Evolutionary conservation across 1,140 invertebrate species (phyloP).

Genomic region (Pteromalus puparum): DNA sequence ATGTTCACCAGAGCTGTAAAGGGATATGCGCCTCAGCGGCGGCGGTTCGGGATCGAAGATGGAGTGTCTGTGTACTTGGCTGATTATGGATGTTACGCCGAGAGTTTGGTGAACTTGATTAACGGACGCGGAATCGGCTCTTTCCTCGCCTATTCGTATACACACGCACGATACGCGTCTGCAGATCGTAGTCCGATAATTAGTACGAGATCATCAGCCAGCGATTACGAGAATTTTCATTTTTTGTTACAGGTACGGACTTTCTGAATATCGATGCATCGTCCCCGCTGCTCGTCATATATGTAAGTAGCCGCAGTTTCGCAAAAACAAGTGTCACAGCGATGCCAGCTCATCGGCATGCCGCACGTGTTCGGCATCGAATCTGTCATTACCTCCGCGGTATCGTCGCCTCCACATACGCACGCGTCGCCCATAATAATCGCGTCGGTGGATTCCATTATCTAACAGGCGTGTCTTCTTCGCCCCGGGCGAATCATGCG

Average conservation of each 20-base stretch:
- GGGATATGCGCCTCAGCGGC: background rate
- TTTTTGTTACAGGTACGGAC: too few species aligned
- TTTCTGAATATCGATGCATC: too few species aligned
- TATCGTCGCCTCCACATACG: too few species aligned
- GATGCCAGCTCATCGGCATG: too few species aligned
- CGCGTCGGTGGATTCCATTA: background rate
- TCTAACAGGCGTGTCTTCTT: constrained; percentile 9
- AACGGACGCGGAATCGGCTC: background rate
- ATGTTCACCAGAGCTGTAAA: background rate
- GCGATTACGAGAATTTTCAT: background rate
- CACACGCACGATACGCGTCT: background rate
- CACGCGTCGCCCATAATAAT: background rate
- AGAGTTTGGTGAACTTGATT: constrained; percentile 3
- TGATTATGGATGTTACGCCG: background rate
- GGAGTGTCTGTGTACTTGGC: background rate
- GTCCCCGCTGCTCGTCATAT: too few species aligned
- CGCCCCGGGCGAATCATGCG: too few species aligned
- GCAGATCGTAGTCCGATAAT: background rate
- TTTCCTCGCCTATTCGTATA: background rate
- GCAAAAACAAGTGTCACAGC: too few species aligned
- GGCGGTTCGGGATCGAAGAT: background rate
- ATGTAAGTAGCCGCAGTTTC: too few species aligned
- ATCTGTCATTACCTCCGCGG: too few species aligned
- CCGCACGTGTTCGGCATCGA: too few species aligned
- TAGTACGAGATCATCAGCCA: background rate